Evolutionary conservation across 2,797 vertebrate species (phyloP).

Genomic region (Sebastes taczanowskii): DNA sequence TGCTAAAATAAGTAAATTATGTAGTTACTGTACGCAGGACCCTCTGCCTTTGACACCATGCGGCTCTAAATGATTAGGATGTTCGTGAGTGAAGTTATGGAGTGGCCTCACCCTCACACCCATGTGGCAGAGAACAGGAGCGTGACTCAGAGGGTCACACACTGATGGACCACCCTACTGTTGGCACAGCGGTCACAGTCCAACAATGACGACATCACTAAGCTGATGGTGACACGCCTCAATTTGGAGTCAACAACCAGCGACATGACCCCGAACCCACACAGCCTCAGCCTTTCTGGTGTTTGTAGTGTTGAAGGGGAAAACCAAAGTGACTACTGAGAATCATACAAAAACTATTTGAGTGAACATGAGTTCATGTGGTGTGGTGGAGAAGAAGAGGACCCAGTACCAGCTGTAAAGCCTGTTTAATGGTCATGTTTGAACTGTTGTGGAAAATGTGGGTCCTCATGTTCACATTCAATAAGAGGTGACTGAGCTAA

Average conservation of each 20-base stretch:
- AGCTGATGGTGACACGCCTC: conserved; percentile 49
- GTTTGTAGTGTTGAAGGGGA: conserved; percentile 40
- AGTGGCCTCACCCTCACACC: conserved; percentile 52
- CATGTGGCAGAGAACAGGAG: conserved; percentile 45
- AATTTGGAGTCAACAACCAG: conserved; percentile 30
- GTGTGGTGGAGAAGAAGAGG: conserved; percentile 19
- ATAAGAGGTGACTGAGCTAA: neutral
- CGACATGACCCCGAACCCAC: conserved; percentile 27
- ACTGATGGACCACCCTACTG: conserved; percentile 43
- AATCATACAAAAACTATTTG: conserved; percentile 47
- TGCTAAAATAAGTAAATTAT: conserved; percentile 34
- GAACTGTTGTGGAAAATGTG: conserved; percentile 1
- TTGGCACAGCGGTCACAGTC: conserved; percentile 46
- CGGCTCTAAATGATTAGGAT: conserved; percentile 37
- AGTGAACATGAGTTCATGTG: conserved; percentile 42
- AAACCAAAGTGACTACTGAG: conserved; percentile 45
- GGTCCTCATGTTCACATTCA: neutral
- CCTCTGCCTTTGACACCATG: conserved; percentile 11
- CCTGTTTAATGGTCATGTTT: neutral
- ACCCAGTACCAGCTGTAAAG: neutral
- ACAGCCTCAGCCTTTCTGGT: neutral
- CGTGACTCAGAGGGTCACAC: conserved; percentile 61
- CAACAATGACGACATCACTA: conserved; percentile 52
- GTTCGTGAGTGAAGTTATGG: conserved; percentile 42
- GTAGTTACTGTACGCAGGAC: neutral